Conservation (phyloP, 92 coral and sea anemone genomes). For the Porites divaricata region DNA sequence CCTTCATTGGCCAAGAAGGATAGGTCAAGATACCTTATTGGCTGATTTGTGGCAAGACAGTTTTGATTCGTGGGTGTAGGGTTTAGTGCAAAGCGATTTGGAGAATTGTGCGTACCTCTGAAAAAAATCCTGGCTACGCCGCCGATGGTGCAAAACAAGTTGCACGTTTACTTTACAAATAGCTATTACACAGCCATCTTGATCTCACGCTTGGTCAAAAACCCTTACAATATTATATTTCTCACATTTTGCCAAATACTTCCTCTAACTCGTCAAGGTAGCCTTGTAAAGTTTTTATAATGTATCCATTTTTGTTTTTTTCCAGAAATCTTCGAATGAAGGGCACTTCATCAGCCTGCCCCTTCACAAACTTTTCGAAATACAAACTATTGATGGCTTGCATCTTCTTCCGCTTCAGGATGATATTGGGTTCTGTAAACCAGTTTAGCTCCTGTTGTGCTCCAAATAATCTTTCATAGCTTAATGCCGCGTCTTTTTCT, state of each 20-base stretch:
- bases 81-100: too few relatives aligned
- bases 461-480: conserved; percentile 79
- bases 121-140: too few relatives aligned
- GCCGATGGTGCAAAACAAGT: background rate
- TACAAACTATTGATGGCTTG: conserved; percentile 71
- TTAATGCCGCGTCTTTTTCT: conserved; percentile 70
- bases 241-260: conserved; percentile 69
- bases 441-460: conserved; percentile 74
- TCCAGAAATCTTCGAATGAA: conserved; percentile 75
- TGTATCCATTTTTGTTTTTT: conserved; percentile 71
- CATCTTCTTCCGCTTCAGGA: conserved; percentile 78
- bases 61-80: too few relatives aligned
- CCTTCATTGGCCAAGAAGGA: too few relatives aligned
- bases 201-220: too few relatives aligned
- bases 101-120: too few relatives aligned
- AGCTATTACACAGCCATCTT: too few relatives aligned
- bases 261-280: conserved; percentile 75
- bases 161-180: background rate
- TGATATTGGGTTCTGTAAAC: conserved; percentile 73
- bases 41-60: too few relatives aligned
- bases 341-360: conserved; percentile 52
- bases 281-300: conserved; percentile 77
- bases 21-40: too few relatives aligned
- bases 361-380: conserved; percentile 69
- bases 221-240: background rate